Base-by-base conservation (phyloP, 2,888 invertebrate genomes). In the Cryptus viduatorius region DNA sequence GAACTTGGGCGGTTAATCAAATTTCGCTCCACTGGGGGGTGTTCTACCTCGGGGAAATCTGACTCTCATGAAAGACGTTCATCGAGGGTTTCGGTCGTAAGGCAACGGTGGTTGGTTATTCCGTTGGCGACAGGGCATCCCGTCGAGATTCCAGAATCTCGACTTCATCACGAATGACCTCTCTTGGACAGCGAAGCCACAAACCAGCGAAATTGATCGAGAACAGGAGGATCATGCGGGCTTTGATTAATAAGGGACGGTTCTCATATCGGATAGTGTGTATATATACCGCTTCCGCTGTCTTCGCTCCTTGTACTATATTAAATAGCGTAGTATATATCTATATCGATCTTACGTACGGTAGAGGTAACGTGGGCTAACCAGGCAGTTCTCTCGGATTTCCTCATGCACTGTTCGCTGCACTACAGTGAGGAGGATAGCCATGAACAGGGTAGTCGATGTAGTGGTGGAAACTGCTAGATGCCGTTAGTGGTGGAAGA, bases 171-270 rank as follows among this genome's bases (percentile, higher is more conserved):
- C 50, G 71, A 76, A 65, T 71, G 76, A 53, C 67, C 79, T 65
- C 79, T 76, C 82, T 76, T 8, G 37, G 82, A 79, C 67, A 53
- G 50, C 19, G 79, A 79, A 61, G 67, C 67, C 79, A 76, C 79
- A 75, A 71, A 76, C 72, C 75, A 71, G 69, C 29, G 19, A 76
- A 75, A 84, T 84, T 84, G 67, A 84, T 84, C 76, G 67, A 71
- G 50, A 44, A 73, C 79, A 78, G 37, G 50, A 82, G 61, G 79
- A 76, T 79, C 59, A 76, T 79, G 67, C 59, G 19, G 82, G 75
- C 56, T 68, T 76, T 71, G 75, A 59, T 78, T 71, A 61, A 72
- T 61, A 29, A 53, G 42, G 67, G 24, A 76, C 50, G 59, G 59
- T 72, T 79, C 44, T 53, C 61, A 48, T 65, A 75, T 46, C 42